Percentiles rank a stretch among this genome's conserved stretches.
These are phyloP conservation scores for Adelphocoris suturalis DNA, from an alignment of 2,888 invertebrate species.

Conservation along the genomic window DNA sequence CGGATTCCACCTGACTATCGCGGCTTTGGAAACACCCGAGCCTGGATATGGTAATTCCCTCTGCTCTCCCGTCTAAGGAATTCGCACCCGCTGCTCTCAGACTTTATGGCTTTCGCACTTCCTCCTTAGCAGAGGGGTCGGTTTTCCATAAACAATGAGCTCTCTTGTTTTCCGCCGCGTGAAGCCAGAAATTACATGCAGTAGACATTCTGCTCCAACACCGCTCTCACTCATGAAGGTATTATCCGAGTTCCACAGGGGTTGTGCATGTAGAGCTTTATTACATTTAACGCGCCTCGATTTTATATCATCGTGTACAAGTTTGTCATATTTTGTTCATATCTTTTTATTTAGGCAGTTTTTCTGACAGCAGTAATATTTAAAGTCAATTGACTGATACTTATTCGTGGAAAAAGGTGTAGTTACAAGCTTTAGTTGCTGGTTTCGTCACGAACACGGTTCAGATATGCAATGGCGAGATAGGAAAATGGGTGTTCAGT, in stretches of 20 bases:
- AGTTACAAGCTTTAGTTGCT: too few species aligned
- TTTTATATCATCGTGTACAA: too few species aligned
- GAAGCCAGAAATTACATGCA: constrained; percentile 23
- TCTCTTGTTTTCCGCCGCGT: constrained; percentile 13
- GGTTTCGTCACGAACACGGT: too few species aligned
- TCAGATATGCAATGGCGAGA: too few species aligned
- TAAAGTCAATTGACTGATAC: too few species aligned
- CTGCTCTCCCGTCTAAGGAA: background rate
- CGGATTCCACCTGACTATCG: constrained; percentile 16
- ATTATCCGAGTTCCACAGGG: background rate
- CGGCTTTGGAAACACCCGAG: constrained; percentile 13
- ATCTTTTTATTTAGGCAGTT: too few species aligned
- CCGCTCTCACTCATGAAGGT: background rate
- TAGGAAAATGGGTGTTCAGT: too few species aligned
- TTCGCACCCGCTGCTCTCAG: background rate
- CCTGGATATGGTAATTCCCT: constrained; percentile 19
- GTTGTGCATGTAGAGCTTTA: too few species aligned
- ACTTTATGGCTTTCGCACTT: constrained; percentile 13
- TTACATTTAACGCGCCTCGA: too few species aligned
- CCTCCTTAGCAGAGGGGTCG: background rate
- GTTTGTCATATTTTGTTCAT: too few species aligned
- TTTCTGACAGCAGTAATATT: too few species aligned
- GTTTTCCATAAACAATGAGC: background rate
- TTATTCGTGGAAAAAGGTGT: too few species aligned
- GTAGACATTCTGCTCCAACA: background rate